Evolutionary conservation across 64 coral and sea anemone species (phyloP), one percentile per base, ranked within the genome.

Genomic region (Hydrozoanthus tunicans): DNA sequence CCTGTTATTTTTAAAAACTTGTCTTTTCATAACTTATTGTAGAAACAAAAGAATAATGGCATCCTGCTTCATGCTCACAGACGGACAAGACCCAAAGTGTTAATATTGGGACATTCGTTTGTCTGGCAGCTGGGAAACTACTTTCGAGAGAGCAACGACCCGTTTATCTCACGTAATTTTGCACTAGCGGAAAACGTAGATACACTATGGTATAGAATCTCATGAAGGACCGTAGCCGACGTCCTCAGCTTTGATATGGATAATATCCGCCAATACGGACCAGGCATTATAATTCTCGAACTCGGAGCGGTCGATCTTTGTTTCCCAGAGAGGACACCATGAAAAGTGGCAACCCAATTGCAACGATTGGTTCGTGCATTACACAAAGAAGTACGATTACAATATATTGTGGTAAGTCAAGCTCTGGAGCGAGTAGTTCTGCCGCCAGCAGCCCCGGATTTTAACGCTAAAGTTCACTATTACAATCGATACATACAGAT

Each of bases 271-370:
- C 43, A 23, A 52, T 64, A 20, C 57, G 26, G 9, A 14, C 80
- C 80, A 20, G 65, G 24, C 65, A 69, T 69, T n/a, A 20, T 69
- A 13, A 69, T 69, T 15, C 65, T 69, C 14, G 80, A 82, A 59
- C 59, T 82, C 23, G 80, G 80, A 4, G 59, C 80, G 12, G 63
- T 62, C 26, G 80, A 82, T 14, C 56, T 82, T 52, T 82, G 80
- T 59, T 32, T n/a, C 12, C 80, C 80, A 64, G 20, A 20, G 20
- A 20, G 20, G 20, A 20, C 20, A 20, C 20, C 20, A 20, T 20
- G 20, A 20, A 20, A 20, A 20, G 20, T 20, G 20, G 20, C 20
- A 20, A 20, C 20, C 20, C 65, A 69, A 3, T n/a, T 69, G 65
- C 65, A 20, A 13, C 65, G 65, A 6, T 69, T 69, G 65, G 65